Evolutionary conservation across 2,113 vertebrate genomes (phyloP), one percentile per base, ranked within the genome.

Genomic region (Pteruthius melanotis): DNA sequence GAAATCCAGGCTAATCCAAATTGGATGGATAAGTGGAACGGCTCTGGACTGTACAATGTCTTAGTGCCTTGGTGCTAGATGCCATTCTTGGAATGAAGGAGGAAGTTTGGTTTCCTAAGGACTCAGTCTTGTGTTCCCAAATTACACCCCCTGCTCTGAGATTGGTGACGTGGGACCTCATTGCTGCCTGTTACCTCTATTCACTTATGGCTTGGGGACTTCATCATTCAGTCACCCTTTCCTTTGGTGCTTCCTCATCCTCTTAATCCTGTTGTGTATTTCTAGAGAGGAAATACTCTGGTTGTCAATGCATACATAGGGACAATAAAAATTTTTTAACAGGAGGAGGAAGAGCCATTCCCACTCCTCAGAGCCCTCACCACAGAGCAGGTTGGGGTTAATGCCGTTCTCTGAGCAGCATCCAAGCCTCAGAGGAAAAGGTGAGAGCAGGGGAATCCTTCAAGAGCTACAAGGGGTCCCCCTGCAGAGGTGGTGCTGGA

Each of bases 111-210:
- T 27, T 6, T 31, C 10, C 8, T 1, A 1, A 37, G 18, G 45
- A 54, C 26, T 57, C 21, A 6, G 15, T 52, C 24, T 53, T 64
- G 80, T n/a, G 35, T n/a, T 37, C 83, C 70, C 66, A 70, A 2
- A 50, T 52, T 4, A 3, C 49, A 49, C 9, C 20, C 37, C 28
- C 89, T 65, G 76, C 60, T 65, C 81, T 59, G 78, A 69, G 33
- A 45, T 0, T 26, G 39, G 30, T 33, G 53, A 15, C 0, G 4
- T 33, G 33, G 14, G n/a, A 71, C 40, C 44, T 74, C 47, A 2
- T 1, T 65, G 74, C 60, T 92, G 61, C 69, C 52, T 79, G 89
- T 66, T 19, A 63, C 56, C n/a, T 47, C 23, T 13, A 5, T 50
- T 54, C 53, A 79, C 5, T 13, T 45, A 1, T 3, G 33, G 59